Conservation (phyloP, 2,888 invertebrate species). For the Pandemis corylana region DNA sequence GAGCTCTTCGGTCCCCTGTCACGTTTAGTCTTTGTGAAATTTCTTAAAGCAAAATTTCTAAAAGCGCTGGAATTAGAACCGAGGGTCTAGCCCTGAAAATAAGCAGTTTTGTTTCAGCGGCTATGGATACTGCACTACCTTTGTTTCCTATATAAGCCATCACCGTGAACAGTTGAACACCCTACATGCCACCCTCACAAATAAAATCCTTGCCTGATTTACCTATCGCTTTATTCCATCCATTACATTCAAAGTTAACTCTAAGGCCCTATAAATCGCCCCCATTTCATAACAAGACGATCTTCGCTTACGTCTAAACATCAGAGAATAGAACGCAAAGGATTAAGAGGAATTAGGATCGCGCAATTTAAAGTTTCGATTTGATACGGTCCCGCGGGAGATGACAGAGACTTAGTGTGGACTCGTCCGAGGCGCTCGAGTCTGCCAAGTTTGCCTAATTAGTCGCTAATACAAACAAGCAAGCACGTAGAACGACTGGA, state of each 20-base stretch:
- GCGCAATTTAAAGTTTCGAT: conserved; percentile 42
- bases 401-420: conserved; percentile 57
- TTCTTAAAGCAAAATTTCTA: too few relatives aligned
- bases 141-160: too few relatives aligned
- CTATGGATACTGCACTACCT: too few relatives aligned
- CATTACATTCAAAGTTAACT: neutral
- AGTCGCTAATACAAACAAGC: conserved; percentile 67
- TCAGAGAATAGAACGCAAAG: conserved; percentile 28
- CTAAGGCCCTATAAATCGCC: neutral
- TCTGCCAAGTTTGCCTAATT: conserved; percentile 68
- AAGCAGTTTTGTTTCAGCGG: too few relatives aligned
- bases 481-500: conserved; percentile 52
- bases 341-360: conserved; percentile 39
- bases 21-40: too few relatives aligned
- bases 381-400: conserved; percentile 50
- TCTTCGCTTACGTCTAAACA: conserved; percentile 5
- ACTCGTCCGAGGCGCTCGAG: conserved; percentile 57
- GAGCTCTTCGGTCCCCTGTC: too few relatives aligned
- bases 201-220: too few relatives aligned
- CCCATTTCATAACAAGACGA: conserved; percentile 12
- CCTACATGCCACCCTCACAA: too few relatives aligned
- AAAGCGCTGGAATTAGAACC: too few relatives aligned
- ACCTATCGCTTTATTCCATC: neutral
- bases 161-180: too few relatives aligned
- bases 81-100: too few relatives aligned